These are phyloP conservation scores for Carlito syrichta DNA, from an alignment of 2,113 vertebrate genomes.

Conservation along the genomic window DNA sequence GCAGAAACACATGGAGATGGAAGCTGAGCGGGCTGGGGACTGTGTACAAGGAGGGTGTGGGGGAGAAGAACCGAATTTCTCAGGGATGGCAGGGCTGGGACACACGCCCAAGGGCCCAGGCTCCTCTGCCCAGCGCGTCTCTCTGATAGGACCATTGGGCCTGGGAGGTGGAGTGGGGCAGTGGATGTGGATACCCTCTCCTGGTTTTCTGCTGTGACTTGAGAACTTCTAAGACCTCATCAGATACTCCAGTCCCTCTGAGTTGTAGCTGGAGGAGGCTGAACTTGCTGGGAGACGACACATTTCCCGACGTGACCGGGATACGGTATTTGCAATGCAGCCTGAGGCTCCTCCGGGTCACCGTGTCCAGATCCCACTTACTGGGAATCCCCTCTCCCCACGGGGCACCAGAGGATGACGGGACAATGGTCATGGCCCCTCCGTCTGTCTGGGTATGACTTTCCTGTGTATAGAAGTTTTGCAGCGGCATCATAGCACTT, in stretches of 20 bases:
- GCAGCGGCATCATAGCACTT: rapidly evolving
- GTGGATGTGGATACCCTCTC: background rate
- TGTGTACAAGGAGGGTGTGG: rapidly evolving
- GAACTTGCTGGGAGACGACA: background rate
- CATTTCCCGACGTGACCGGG: rapidly evolving
- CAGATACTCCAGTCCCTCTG: background rate
- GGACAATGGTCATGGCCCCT: rapidly evolving
- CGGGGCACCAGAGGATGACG: rapidly evolving
- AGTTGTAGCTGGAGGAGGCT: background rate
- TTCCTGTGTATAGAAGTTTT: background rate
- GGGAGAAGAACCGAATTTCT: rapidly evolving
- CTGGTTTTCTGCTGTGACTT: background rate
- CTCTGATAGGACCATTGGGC: background rate
- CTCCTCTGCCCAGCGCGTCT: rapidly evolving
- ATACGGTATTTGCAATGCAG: rapidly evolving
- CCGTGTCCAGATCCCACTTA: background rate
- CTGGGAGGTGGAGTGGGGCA: rapidly evolving
- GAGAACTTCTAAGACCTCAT: background rate
- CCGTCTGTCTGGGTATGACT: rapidly evolving
- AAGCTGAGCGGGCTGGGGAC: no score
- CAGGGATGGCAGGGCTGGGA: background rate
- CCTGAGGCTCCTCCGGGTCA: rapidly evolving
- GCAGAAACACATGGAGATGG: background rate
- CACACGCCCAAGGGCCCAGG: rapidly evolving
- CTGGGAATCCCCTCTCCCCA: background rate